Percentiles rank a stretch among this genome's conserved stretches.
Conservation (phyloP, 2,888 invertebrate species). For the Slavum lentiscoides region DNA sequence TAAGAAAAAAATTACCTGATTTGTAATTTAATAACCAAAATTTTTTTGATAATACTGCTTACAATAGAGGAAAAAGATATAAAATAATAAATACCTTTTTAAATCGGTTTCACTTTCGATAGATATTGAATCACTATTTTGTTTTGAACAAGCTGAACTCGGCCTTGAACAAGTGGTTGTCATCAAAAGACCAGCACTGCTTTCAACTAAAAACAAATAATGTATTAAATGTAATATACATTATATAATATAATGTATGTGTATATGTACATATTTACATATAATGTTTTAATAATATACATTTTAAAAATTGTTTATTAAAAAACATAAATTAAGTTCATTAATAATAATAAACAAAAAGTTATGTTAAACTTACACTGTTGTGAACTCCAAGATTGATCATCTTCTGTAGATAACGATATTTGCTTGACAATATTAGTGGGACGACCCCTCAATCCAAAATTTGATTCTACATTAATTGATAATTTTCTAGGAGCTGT, state of each 20-base stretch:
- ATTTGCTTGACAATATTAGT: constrained; percentile 48
- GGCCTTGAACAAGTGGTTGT: constrained; percentile 60
- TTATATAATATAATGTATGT: not conserved
- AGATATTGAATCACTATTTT: constrained; percentile 53
- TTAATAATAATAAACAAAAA: not conserved
- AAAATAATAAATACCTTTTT: constrained; percentile 45
- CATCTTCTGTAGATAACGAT: constrained; percentile 49
- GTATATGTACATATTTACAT: not conserved
- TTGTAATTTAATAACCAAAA: constrained; percentile 12
- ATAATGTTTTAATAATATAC: not conserved
- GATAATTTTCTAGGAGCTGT: constrained; percentile 50
- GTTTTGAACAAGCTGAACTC: constrained; percentile 46
- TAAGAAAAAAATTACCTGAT: constrained; percentile 22
- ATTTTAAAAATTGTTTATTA: not conserved
- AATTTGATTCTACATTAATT: constrained; percentile 46
- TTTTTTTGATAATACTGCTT: constrained; percentile 9
- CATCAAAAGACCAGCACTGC: constrained; percentile 65
- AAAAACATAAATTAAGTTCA: not conserved
- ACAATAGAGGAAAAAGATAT: not conserved
- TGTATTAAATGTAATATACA: not conserved
- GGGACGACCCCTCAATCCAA: constrained; percentile 40
- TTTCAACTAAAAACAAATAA: constrained; percentile 57
- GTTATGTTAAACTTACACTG: constrained; percentile 29
- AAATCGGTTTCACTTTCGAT: constrained; percentile 51
- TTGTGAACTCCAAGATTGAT: constrained; percentile 49